Base-by-base conservation (phyloP, 2,888 invertebrate genomes). In the Epinotia nisella region DNA sequence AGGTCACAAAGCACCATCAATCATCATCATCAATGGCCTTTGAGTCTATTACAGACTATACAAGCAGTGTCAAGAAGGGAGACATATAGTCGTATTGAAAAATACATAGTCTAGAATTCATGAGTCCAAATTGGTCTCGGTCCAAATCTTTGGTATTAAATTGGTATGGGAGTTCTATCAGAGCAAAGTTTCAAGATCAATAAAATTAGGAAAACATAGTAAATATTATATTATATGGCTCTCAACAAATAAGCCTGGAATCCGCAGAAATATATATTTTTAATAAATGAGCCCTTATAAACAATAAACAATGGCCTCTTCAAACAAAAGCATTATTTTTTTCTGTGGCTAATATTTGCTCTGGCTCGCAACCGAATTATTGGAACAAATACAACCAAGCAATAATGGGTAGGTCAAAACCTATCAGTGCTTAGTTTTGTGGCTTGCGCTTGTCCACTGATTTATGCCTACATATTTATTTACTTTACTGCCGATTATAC, bases 351-450 rank as follows among this genome's bases (percentile, higher is more conserved):
- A 35, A 15, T 73, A 56, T 68, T 72, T 73, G 56, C 64, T 59
- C 21, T 58, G 49, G 2, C 11, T n/a, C 49, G 62, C 39, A 19
- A 39, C 51, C 15, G 58, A 64, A 64, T 73, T 73, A 62, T 69
- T 64, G 59, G 73, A 53, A 45, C 73, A 68, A 73, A 73, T 55
- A 73, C 56, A 69, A 69, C 69, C 64, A n/a, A n/a, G n/a, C n/a
- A n/a, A n/a, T n/a, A n/a, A n/a, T n/a, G n/a, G n/a, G n/a, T n/a
- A n/a, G n/a, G n/a, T n/a, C n/a, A n/a, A n/a, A n/a, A 64, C 62
- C 60, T 56, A 67, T 72, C 68, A 29, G 7, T 73, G 68, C 64
- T 73, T 73, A 51, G 58, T 39, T 19, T 11, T 3, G 11, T 19
- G 64, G 29, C 41, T 39, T 53, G 58, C 62, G 58, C 58, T 59